Percentiles rank a stretch among this genome's conserved stretches.
These are phyloP conservation scores for Patella pellucida DNA, from an alignment of 2,888 invertebrate species.

Conservation along the genomic window DNA sequence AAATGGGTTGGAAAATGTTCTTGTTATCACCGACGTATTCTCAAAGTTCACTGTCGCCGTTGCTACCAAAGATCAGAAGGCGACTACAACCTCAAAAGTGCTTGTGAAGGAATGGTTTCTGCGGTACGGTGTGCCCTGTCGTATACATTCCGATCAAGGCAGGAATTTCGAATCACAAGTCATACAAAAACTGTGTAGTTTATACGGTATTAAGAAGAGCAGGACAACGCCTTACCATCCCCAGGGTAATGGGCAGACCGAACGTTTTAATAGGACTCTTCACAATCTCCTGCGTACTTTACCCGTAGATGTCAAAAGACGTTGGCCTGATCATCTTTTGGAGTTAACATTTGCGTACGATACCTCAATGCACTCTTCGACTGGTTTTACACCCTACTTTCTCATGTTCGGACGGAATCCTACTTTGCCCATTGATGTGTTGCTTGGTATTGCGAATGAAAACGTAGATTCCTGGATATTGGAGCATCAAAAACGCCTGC, in stretches of 20 bases:
- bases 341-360: slow-evolving; percentile 21
- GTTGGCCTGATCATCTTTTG: neutral
- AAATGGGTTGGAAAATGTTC: slow-evolving; percentile 39
- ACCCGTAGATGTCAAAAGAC: slow-evolving; percentile 4
- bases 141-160: neutral
- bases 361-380: slow-evolving; percentile 19
- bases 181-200: slow-evolving; percentile 12
- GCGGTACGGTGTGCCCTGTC: neutral
- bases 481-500: neutral
- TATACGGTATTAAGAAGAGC: slow-evolving; percentile 25
- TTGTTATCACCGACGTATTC: slow-evolving; percentile 45
- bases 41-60: slow-evolving; percentile 32
- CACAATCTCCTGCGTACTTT: slow-evolving; percentile 24
- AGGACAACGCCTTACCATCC: slow-evolving; percentile 31
- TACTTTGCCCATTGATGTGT: slow-evolving; percentile 26
- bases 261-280: slow-evolving; percentile 29
- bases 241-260: slow-evolving; percentile 23
- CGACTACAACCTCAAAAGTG: slow-evolving; percentile 18
- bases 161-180: neutral
- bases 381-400: slow-evolving; percentile 24
- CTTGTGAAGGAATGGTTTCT: slow-evolving; percentile 6
- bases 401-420: slow-evolving; percentile 31
- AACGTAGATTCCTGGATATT: neutral
- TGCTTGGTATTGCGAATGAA: slow-evolving; percentile 15
- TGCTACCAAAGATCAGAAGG: slow-evolving; percentile 34